Evolutionary conservation across 2,888 invertebrate genomes (phyloP).

Genomic region (Scrobipalpa atriplicella): DNA sequence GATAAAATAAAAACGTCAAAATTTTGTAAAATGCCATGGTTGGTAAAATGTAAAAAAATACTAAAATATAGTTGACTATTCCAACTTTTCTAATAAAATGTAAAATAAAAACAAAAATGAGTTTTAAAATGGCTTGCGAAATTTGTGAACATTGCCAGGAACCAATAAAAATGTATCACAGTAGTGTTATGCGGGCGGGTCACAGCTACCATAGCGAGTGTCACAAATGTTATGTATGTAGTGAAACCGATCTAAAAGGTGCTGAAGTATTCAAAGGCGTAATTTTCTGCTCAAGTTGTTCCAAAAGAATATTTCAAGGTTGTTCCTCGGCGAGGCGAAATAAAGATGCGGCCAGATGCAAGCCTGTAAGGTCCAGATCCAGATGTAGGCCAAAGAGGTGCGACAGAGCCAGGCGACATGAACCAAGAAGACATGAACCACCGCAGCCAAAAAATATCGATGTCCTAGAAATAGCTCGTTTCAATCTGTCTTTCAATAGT

Average conservation of each 20-base stretch:
- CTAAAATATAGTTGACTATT: neutral
- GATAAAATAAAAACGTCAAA: neutral
- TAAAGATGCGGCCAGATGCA: constrained; percentile 34
- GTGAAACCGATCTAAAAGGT: constrained; percentile 59
- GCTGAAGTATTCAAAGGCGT: constrained; percentile 70
- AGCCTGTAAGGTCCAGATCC: constrained; percentile 32
- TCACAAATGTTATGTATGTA: constrained; percentile 68
- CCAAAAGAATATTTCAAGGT: constrained; percentile 65
- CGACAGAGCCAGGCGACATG: neutral
- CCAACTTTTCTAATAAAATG: constrained; percentile 5
- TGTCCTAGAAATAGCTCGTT: constrained; percentile 13
- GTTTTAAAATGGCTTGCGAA: constrained; percentile 44
- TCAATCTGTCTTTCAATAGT: neutral
- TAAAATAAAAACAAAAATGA: constrained; percentile 3
- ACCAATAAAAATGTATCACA: constrained; percentile 43
- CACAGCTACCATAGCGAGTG: constrained; percentile 65
- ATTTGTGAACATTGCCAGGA: constrained; percentile 66
- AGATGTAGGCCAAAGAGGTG: constrained; percentile 24
- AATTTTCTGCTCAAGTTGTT: constrained; percentile 66
- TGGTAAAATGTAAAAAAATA: neutral
- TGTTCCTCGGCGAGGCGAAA: constrained; percentile 54
- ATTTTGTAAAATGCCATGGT: no score
- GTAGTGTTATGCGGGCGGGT: constrained; percentile 46
- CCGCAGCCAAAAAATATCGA: neutral
- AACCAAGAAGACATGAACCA: neutral